Evolutionary conservation across 2,888 invertebrate species (phyloP), one percentile per base, ranked within the genome.

Genomic region (Amphipyra berbera): DNA sequence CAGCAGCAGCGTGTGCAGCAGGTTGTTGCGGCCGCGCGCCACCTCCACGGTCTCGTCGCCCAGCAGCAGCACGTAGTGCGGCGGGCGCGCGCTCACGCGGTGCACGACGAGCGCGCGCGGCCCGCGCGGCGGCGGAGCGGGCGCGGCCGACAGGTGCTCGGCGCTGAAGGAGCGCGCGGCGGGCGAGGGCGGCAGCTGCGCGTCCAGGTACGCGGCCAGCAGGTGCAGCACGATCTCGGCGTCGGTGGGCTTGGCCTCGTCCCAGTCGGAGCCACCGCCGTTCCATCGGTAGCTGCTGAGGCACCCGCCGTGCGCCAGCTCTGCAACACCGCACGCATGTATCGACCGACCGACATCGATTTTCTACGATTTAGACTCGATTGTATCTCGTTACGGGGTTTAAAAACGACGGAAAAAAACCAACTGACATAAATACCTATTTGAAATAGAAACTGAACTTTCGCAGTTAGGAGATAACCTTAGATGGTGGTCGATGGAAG

Each of bases 261-360:
- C 97, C 98, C 98, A 61, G 57, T 58, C 63, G 41, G 62, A 61
- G 54, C 70, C 61, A 47, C 98, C 98, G 61, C 97, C 96, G 90
- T 97, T 97, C 98, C 99, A 99, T 72, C 96, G 96, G 92, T 97
- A 99, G 80, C 97, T 97, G 82, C 98, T 97, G 95, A 99, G 97
- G 84, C 98, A 98, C 9, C 98, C 98, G 67, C 98, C 98, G 84
- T 96, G 96, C 0, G 97, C 96, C 68, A 99, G 95, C 81, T 97
- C 97, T 95, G 85, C 44, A n/a, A n/a, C 1, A 21, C 10, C 2
- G 10, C 27, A 30, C 7, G 21, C 21, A 21, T 3, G 21, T 21
- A 3, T 21, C 21, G 3, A 21, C 21, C 21, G 21, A 1, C 21
- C 3, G 21, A 21, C 21, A 1, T 21, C 21, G 21, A 1, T 21